Evolutionary conservation across 2,113 vertebrate species (phyloP).

Genomic region (Gallinago jamesoni): DNA sequence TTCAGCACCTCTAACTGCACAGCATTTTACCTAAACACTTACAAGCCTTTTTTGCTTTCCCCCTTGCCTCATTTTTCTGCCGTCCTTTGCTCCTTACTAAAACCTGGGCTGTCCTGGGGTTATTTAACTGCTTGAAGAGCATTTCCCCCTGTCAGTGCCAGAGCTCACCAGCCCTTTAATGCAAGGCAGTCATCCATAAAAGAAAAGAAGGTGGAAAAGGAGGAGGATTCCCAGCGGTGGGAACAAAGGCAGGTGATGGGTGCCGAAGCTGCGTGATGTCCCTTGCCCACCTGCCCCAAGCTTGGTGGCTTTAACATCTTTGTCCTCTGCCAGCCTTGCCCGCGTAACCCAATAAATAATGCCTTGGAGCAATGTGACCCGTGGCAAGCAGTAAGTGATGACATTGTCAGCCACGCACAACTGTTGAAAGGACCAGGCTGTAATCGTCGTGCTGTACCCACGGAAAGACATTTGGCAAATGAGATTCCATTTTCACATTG

Average conservation of each 20-base stretch:
- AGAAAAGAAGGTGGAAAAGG: background rate
- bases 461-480: conserved; percentile 78
- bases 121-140: background rate
- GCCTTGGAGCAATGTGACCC: conserved; percentile 67
- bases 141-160: background rate
- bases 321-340: conserved; percentile 55
- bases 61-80: background rate
- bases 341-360: conserved; percentile 67
- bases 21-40: background rate
- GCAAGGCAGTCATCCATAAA: background rate
- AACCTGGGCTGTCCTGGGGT: background rate
- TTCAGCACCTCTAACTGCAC: background rate
- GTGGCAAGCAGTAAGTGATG: conserved; percentile 75
- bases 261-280: background rate
- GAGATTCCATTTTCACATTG: conserved; percentile 77
- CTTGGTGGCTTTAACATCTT: conserved; percentile 26
- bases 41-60: background rate
- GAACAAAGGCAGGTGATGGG: background rate
- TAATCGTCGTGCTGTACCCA: conserved; percentile 66
- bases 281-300: background rate
- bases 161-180: background rate
- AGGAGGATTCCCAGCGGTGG: background rate
- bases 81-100: background rate
- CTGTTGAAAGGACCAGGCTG: conserved; percentile 74
- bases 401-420: conserved; percentile 69